A percentile compares a stretch with the other conserved stretches of the same genome.
phyloP scores from a whole-genome alignment of 2,888 invertebrate species.

The Trissolcus brochymenae region DNA sequence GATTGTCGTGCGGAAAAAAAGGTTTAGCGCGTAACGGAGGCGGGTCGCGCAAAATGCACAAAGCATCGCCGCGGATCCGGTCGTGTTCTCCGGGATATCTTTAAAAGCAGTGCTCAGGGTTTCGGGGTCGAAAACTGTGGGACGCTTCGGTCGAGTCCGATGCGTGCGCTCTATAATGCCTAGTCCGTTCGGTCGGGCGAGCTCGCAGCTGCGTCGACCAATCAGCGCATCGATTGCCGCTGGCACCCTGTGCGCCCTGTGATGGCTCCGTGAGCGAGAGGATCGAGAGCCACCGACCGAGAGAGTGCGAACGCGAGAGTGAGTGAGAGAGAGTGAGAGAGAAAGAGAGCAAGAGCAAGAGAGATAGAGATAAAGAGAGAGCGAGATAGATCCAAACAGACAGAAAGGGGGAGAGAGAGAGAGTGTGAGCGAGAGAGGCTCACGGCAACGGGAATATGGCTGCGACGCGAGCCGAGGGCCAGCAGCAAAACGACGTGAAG shows the following conservation, averaged over 20 bases:
- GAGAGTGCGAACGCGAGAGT: constrained; percentile 61
- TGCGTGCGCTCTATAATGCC: constrained; percentile 46
- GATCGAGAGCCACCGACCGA: constrained; percentile 58
- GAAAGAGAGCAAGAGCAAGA: constrained; percentile 46
- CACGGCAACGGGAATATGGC: constrained; percentile 82
- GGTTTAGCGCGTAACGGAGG: constrained; percentile 4
- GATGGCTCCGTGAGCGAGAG: constrained; percentile 35
- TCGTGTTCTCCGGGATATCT: constrained; percentile 15
- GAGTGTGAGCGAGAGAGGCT: constrained; percentile 71
- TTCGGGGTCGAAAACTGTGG: constrained; percentile 1
- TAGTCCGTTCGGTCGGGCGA: constrained; percentile 36
- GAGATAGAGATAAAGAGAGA: constrained; percentile 69
- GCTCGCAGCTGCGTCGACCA: constrained; percentile 43
- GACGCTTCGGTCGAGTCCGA: constrained; percentile 31
- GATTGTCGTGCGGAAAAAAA: constrained; percentile 13
- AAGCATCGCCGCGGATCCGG: constrained; percentile 15
- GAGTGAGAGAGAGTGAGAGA: constrained; percentile 68
- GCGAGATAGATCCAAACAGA: constrained; percentile 50
- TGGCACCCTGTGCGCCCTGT: constrained; percentile 34
- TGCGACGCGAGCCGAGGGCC: constrained; percentile 90
- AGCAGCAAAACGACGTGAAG: constrained; percentile 82
- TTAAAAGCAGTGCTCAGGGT: constrained; percentile 10
- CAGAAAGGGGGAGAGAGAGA: constrained; percentile 59
- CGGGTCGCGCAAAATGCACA: constrained; percentile 14
- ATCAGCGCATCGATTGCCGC: constrained; percentile 42